phyloP scores from a whole-genome alignment of 2,888 invertebrate genomes.

The Polylopha cassiicola region DNA sequence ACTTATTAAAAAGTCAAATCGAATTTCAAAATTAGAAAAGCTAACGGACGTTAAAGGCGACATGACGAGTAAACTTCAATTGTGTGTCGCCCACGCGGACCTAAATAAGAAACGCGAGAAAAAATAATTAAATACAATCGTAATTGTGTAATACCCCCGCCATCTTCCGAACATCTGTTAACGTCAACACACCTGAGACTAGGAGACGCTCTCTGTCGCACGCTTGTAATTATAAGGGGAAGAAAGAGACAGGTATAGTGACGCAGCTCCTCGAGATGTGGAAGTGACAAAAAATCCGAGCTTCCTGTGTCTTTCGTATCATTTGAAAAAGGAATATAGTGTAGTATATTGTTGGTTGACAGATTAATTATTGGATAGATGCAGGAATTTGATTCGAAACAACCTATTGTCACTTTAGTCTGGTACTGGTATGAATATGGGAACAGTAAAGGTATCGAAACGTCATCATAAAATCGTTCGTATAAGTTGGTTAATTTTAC shows the following conservation, averaged over 20 bases:
- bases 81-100: constrained; percentile 66
- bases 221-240: constrained; percentile 22
- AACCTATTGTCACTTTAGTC: too few relatives aligned
- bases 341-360: constrained; percentile 37
- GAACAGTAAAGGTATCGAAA: too few relatives aligned
- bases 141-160: constrained; percentile 73
- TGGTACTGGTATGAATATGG: too few relatives aligned
- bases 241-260: constrained; percentile 38
- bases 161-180: constrained; percentile 72
- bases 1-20: constrained; percentile 30
- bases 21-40: constrained; percentile 44
- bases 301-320: constrained; percentile 77
- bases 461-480: too few relatives aligned
- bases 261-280: constrained; percentile 57
- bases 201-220: constrained; percentile 38
- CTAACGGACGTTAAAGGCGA: constrained; percentile 45
- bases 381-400: constrained; percentile 1
- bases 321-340: constrained; percentile 71
- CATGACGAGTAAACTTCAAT: constrained; percentile 58
- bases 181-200: constrained; percentile 74
- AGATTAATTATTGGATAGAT: constrained; percentile 29
- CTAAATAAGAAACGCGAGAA: constrained; percentile 55
- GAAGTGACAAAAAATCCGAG: constrained; percentile 76
- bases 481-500: too few relatives aligned
- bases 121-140: constrained; percentile 74